These are phyloP conservation scores for Porites lobata DNA, from an alignment of 92 coral and sea anemone species.

Conservation along the genomic window DNA sequence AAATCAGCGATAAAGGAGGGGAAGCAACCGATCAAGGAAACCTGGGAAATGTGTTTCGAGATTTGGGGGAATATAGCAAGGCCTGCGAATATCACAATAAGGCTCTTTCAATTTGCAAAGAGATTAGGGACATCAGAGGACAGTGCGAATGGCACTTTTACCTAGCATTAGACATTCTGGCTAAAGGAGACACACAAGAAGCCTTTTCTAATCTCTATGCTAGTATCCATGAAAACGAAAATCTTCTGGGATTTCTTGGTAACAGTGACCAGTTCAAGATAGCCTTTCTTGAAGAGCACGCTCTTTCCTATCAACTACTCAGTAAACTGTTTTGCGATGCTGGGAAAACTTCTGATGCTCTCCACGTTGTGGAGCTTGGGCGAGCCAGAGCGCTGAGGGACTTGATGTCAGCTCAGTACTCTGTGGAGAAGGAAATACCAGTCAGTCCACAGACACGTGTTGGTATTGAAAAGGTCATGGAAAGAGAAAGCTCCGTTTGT, in stretches of 20 bases:
- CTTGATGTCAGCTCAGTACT: slow-evolving; percentile 13
- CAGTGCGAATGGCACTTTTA: background rate
- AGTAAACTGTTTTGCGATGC: background rate
- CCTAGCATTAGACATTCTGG: background rate
- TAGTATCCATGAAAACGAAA: background rate
- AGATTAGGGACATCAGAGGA: background rate
- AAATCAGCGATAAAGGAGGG: background rate
- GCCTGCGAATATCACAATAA: background rate
- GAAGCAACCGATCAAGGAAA: background rate
- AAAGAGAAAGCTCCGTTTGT: background rate
- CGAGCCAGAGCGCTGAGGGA: background rate
- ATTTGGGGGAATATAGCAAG: background rate
- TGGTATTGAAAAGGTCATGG: background rate
- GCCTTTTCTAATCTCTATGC: background rate
- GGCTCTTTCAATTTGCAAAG: background rate
- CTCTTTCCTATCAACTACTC: background rate
- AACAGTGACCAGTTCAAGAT: background rate
- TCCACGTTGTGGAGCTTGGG: background rate
- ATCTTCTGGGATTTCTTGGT: background rate
- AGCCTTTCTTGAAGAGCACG: background rate
- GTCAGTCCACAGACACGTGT: background rate
- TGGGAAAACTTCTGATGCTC: background rate
- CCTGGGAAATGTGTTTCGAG: background rate
- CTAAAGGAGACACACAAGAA: background rate
- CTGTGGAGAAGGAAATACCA: background rate